Conservation (phyloP, 2,113 vertebrate species). For the Egretta garzetta region DNA sequence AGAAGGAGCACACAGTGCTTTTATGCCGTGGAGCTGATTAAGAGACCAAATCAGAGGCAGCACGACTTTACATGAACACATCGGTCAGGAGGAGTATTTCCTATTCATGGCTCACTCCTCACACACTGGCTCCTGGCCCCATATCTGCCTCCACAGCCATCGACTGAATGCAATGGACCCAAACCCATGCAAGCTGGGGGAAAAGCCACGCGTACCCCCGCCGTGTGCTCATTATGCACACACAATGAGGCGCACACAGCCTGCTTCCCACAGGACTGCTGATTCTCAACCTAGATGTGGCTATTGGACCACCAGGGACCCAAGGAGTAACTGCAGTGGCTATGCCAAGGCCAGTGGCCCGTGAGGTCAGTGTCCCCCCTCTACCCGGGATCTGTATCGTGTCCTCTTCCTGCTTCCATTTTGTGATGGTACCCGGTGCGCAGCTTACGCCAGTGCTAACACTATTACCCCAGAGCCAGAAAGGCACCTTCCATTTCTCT, state of each 20-base stretch:
- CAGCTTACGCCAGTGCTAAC: background rate
- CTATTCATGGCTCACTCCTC: background rate
- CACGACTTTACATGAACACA: background rate
- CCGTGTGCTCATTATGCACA: rapidly evolving
- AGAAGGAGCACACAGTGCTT: background rate
- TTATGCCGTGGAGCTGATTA: background rate
- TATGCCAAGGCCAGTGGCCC: rapidly evolving
- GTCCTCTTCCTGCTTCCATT: background rate
- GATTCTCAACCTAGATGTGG: background rate
- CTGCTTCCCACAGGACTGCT: background rate
- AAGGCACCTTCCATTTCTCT: background rate
- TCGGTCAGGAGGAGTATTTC: background rate
- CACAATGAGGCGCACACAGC: rapidly evolving
- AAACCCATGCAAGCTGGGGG: background rate
- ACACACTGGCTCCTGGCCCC: background rate
- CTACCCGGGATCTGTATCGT: rapidly evolving
- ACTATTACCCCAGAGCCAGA: background rate
- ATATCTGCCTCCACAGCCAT: rapidly evolving
- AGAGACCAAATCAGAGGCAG: background rate
- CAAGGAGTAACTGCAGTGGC: background rate
- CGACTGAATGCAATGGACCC: background rate
- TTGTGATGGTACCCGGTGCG: background rate
- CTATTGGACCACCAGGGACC: background rate
- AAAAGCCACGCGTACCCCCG: rapidly evolving
- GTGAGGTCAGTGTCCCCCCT: rapidly evolving